A percentile compares a stretch with the other conserved stretches of the same genome.
Evolutionary conservation across 2,797 vertebrate genomes (phyloP).

Genomic region (Neosilurus hyrtlii): DNA sequence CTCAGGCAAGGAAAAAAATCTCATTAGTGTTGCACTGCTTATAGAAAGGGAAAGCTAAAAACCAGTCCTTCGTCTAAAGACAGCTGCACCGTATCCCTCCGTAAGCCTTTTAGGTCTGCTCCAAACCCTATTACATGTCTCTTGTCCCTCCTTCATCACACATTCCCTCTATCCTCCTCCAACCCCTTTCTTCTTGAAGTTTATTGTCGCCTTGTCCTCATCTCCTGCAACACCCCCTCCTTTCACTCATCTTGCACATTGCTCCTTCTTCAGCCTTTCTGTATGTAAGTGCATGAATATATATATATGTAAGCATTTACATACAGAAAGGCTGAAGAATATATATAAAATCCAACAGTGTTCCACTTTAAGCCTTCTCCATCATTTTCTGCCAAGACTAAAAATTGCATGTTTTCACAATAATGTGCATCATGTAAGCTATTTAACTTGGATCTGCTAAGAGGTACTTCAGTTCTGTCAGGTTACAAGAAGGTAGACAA

Average conservation of each 20-base stretch:
- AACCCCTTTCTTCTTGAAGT: conserved; percentile 21
- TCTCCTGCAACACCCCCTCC: not conserved
- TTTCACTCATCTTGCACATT: not conserved
- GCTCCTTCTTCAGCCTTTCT: not conserved
- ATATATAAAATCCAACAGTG: not conserved
- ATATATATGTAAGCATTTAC: too few species aligned
- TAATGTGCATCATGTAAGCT: not conserved
- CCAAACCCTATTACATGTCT: conserved; percentile 46
- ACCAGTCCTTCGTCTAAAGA: conserved; percentile 35
- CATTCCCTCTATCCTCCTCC: conserved; percentile 34
- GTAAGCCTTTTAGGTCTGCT: conserved; percentile 51
- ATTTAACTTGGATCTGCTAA: not conserved
- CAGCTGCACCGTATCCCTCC: conserved; percentile 45
- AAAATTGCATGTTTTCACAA: not conserved
- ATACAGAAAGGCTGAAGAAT: too few species aligned
- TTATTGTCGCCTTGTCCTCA: conserved; percentile 1
- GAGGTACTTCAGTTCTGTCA: not conserved
- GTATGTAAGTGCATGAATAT: not conserved
- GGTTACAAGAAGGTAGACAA: not conserved
- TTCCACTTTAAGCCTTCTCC: not conserved
- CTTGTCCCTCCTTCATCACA: conserved; percentile 23
- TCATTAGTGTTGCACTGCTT: conserved; percentile 29
- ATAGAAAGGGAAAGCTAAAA: conserved; percentile 36
- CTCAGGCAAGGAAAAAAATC: conserved; percentile 26
- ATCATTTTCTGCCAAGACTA: not conserved